Percentiles rank a stretch among this genome's conserved stretches.
Conservation (phyloP, 2,888 invertebrate species). For the Brachylomia viminalis region DNA sequence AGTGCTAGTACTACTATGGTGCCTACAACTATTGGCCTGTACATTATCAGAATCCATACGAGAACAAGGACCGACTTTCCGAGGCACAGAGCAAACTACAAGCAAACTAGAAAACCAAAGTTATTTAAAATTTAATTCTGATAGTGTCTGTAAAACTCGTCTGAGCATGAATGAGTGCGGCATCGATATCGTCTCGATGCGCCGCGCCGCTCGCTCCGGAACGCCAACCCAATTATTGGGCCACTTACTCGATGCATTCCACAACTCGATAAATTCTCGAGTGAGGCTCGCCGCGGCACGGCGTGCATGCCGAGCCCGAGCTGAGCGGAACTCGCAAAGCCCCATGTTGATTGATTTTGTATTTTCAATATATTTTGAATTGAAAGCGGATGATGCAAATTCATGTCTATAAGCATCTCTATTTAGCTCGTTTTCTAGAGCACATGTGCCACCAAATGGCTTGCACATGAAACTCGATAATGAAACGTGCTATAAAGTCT, state of each 20-base stretch:
- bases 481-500: constrained; percentile 18
- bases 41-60: background rate
- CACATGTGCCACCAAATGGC: constrained; percentile 16
- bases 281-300: constrained; percentile 63
- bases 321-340: constrained; percentile 55
- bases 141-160: constrained; percentile 37
- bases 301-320: constrained; percentile 26
- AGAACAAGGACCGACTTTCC: background rate
- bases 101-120: background rate
- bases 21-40: background rate
- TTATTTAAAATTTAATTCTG: constrained; percentile 30
- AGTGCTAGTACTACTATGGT: background rate
- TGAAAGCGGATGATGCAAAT: constrained; percentile 40
- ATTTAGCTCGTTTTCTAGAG: constrained; percentile 31
- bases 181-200: constrained; percentile 62
- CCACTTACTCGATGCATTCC: constrained; percentile 78
- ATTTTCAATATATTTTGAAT: constrained; percentile 51
- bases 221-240: constrained; percentile 78
- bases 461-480: constrained; percentile 25
- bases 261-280: constrained; percentile 76
- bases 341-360: constrained; percentile 61
- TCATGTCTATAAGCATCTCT: constrained; percentile 35
- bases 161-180: constrained; percentile 47
- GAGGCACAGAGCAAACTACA: too few species aligned
- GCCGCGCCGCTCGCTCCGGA: constrained; percentile 51